Percentiles rank a stretch among this genome's conserved stretches.
These are phyloP conservation scores for Paraplagusia blochii DNA, from an alignment of 2,113 vertebrate species.

Conservation along the genomic window DNA sequence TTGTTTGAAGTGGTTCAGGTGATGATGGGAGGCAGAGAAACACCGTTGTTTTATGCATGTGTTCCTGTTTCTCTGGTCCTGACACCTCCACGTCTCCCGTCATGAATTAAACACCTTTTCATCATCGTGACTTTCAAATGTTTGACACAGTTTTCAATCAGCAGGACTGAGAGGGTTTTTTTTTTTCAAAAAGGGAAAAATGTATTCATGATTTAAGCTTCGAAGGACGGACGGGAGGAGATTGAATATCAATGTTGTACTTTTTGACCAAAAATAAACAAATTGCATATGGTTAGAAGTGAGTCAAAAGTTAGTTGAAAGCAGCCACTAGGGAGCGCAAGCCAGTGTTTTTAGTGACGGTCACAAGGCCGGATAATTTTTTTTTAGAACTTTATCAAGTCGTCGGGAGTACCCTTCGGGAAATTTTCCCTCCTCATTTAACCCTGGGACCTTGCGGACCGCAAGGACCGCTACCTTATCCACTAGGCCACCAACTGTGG, in stretches of 20 bases:
- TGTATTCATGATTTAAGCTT: slow-evolving; percentile 22
- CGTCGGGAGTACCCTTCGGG: too few relatives aligned
- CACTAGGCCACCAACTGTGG: too few relatives aligned
- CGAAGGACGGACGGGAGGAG: too few relatives aligned
- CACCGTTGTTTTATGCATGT: slow-evolving; percentile 61
- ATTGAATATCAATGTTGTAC: too few relatives aligned
- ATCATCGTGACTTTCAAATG: slow-evolving; percentile 69
- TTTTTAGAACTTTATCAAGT: too few relatives aligned
- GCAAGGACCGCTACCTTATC: too few relatives aligned
- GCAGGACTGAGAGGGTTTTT: slow-evolving; percentile 22
- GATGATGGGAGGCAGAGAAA: slow-evolving; percentile 19
- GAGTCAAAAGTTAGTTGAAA: too few relatives aligned
- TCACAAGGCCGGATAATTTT: too few relatives aligned
- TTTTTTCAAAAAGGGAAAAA: slow-evolving; percentile 1
- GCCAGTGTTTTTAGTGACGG: too few relatives aligned
- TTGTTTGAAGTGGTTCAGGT: slow-evolving; percentile 41
- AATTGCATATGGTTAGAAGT: neutral
- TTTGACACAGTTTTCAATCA: slow-evolving; percentile 45
- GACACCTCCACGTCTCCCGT: slow-evolving; percentile 52
- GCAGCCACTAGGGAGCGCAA: too few relatives aligned
- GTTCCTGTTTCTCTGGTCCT: slow-evolving; percentile 48
- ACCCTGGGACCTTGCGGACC: too few relatives aligned
- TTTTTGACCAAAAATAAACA: slow-evolving; percentile 12
- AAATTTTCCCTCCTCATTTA: too few relatives aligned
- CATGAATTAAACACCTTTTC: slow-evolving; percentile 63